These are phyloP conservation scores for Oasisia sp. DNA, from an alignment of 2,888 invertebrate species.

Conservation along the genomic window DNA sequence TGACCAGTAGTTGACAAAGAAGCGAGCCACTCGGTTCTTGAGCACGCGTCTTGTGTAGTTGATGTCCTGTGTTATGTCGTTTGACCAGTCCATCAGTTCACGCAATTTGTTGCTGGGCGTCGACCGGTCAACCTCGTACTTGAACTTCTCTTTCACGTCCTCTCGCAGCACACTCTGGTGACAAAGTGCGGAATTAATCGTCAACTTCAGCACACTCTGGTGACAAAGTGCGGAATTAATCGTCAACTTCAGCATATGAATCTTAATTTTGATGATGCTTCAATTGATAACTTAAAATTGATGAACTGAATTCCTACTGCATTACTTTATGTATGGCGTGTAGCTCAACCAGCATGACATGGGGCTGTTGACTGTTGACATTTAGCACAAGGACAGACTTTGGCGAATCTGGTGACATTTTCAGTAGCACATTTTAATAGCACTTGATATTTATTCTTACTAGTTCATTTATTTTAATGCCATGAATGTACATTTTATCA, in stretches of 20 bases:
- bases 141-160: slow-evolving; percentile 64
- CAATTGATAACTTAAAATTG: too few species aligned
- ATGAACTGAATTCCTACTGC: too few species aligned
- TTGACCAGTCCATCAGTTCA: slow-evolving; percentile 65
- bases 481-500: too few species aligned
- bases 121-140: slow-evolving; percentile 64
- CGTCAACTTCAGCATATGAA: slow-evolving; percentile 44
- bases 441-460: too few species aligned
- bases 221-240: not conserved
- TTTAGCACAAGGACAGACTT: too few species aligned
- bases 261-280: too few species aligned
- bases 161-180: slow-evolving; percentile 59
- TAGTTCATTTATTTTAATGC: too few species aligned
- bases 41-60: slow-evolving; percentile 59
- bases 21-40: slow-evolving; percentile 50
- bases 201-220: slow-evolving; percentile 52
- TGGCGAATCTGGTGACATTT: too few species aligned
- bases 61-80: slow-evolving; percentile 63
- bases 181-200: not conserved
- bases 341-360: too few species aligned
- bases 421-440: too few species aligned
- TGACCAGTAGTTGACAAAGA: slow-evolving; percentile 60
- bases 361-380: too few species aligned
- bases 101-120: slow-evolving; percentile 64
- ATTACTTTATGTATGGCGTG: too few species aligned